Evolutionary conservation across 2,888 invertebrate genomes (phyloP), one percentile per base, ranked within the genome.

Genomic region (Venusia cambrica): DNA sequence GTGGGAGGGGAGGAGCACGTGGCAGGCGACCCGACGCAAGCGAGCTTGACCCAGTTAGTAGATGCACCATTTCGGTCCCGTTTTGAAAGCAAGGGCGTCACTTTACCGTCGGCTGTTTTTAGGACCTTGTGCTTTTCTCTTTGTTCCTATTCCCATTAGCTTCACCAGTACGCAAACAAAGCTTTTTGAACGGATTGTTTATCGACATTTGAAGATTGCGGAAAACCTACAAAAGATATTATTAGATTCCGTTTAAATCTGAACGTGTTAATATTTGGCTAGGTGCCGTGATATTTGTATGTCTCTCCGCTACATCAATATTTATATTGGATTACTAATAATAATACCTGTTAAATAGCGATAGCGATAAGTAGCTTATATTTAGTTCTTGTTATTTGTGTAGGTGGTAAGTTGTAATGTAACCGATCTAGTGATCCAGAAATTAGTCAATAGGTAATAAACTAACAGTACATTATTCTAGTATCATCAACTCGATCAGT

Each of bases 11-110:
- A 48, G 64, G 51, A 71, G 62, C 80, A 79, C 81, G 80, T 79
- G 74, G 68, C 54, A 45, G 61, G 58, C 77, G 73, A 67, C 69
- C 73, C 72, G 55, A 65, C 70, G 62, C 72, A 64, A 72, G 67
- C 76, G 81, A 81, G 81, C 78, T 84, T 84, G 84, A 84, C 84
- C 84, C 57, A 84, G 75, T 76, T 84, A 63, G 61, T 68, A 68
- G 79, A 78, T 80, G 83, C 83, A 84, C 73, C 83, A 79, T 79
- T 81, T 78, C 66, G 74, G 73, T 70, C 72, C 72, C 69, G 65
- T 73, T 77, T 65, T 64, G 63, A 71, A 71, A 71, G 73, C 71
- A 63, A 72, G 71, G 71, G 65, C 71, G 62, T 62, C 73, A 72
- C 74, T 74, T 66, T 61, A 62, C 54, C 60, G 56, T 51, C 57